These are phyloP conservation scores for Germaria angustata DNA, from an alignment of 2,888 invertebrate genomes.

Conservation along the genomic window DNA sequence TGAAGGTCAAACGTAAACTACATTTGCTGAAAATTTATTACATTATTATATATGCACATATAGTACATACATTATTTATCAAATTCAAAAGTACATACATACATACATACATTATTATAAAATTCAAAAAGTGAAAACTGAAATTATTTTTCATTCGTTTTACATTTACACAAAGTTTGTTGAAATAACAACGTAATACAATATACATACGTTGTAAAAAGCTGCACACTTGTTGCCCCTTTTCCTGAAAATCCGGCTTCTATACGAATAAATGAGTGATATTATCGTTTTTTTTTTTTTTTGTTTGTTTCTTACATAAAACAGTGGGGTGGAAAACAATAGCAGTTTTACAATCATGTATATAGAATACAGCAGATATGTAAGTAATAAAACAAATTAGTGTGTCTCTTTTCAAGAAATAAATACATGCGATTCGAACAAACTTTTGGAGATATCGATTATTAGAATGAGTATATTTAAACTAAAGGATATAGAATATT, in stretches of 20 bases:
- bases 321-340: neutral
- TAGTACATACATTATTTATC: no score
- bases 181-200: constrained; percentile 33
- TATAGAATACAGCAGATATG: neutral
- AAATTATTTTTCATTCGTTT: no score
- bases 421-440: no score
- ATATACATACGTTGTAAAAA: neutral
- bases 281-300: neutral
- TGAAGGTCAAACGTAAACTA: constrained; percentile 56
- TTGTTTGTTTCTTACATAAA: neutral
- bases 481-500: no score
- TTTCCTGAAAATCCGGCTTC: constrained; percentile 27
- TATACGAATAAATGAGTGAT: neutral
- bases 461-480: no score
- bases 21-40: neutral
- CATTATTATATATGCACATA: no score
- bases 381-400: neutral
- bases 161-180: neutral
- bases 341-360: neutral
- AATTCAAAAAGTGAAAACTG: neutral
- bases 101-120: neutral
- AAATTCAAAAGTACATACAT: neutral
- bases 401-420: no score
- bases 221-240: constrained; percentile 65
- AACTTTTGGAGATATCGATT: no score